Evolutionary conservation across 2,888 invertebrate genomes (phyloP).

Genomic region (Scrobipalpa costella): DNA sequence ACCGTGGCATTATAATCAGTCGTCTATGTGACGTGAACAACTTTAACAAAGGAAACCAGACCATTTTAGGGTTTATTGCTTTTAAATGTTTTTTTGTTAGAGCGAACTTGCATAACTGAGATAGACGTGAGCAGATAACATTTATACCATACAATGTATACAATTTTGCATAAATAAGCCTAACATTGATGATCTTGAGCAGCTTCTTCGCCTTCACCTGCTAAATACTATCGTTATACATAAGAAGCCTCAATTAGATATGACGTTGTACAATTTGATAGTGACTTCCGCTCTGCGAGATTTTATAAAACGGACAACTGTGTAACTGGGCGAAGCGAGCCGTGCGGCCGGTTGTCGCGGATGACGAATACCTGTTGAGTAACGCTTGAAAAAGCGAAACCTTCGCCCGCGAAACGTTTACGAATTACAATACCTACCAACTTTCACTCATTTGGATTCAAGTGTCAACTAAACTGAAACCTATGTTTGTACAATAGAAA

Average conservation of each 20-base stretch:
- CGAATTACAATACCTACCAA: conserved; percentile 55
- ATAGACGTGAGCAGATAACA: conserved; percentile 21
- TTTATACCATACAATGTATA: not conserved
- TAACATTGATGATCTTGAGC: not conserved
- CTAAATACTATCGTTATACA: not conserved
- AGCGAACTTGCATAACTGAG: conserved; percentile 19
- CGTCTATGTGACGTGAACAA: not conserved
- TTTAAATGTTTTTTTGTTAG: conserved; percentile 17
- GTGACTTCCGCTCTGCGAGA: conserved; percentile 15
- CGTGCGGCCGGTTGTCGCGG: conserved; percentile 40
- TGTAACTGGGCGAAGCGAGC: conserved; percentile 7
- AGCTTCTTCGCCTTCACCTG: not conserved
- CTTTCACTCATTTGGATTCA: conserved; percentile 69
- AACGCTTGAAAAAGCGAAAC: conserved; percentile 77
- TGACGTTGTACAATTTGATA: conserved; percentile 14
- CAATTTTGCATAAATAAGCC: not conserved
- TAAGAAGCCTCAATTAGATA: not conserved
- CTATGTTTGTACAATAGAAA: conserved; percentile 22
- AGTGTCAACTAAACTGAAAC: conserved; percentile 27
- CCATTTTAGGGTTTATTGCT: conserved; percentile 9
- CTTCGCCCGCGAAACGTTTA: conserved; percentile 67
- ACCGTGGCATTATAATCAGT: conserved; percentile 8
- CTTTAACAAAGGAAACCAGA: conserved; percentile 4
- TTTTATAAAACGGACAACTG: conserved; percentile 16
- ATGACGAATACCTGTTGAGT: conserved; percentile 75